Conservation (phyloP, 30 jellyfish, hydroid and myxozoan genomes). For the Mastigias papua region DNA sequence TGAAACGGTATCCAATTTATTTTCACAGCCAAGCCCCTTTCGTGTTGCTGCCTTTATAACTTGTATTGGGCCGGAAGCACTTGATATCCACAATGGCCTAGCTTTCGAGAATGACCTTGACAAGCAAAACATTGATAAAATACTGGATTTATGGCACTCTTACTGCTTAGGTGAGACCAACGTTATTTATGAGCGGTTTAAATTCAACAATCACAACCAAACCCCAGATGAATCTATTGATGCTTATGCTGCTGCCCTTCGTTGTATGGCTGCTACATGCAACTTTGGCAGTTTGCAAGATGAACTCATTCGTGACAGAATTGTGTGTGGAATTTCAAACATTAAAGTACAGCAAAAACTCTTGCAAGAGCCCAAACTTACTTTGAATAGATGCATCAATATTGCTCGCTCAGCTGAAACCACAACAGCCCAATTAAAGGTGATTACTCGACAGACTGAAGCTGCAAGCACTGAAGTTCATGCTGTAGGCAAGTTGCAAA, state of each 20-base stretch:
- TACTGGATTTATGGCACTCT: too few species aligned
- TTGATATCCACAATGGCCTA: not conserved
- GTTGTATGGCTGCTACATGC: constrained; percentile 25
- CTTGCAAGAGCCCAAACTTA: constrained; percentile 26
- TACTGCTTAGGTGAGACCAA: too few species aligned
- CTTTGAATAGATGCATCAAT: constrained; percentile 22
- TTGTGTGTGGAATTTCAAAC: too few species aligned
- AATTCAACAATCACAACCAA: constrained; percentile 26
- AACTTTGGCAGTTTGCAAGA: constrained; percentile 33
- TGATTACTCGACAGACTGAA: constrained; percentile 27
- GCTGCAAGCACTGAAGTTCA: constrained; percentile 1
- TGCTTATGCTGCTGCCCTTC: constrained; percentile 11
- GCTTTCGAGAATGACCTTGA: not conserved
- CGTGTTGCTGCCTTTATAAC: not conserved
- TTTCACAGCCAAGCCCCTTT: too few species aligned
- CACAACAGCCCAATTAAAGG: constrained; percentile 53
- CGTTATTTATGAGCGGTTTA: too few species aligned
- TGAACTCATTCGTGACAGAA: too few species aligned
- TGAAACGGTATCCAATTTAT: too few species aligned
- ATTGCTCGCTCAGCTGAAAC: constrained; percentile 20
- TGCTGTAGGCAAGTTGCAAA: not conserved
- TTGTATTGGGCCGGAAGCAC: constrained; percentile 29
- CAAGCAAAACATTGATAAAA: not conserved
- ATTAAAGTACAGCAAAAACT: too few species aligned
- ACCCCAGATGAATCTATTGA: too few species aligned